These are phyloP conservation scores for Malthinus seriepunctatus DNA, from an alignment of 2,888 invertebrate species.

Conservation along the genomic window DNA sequence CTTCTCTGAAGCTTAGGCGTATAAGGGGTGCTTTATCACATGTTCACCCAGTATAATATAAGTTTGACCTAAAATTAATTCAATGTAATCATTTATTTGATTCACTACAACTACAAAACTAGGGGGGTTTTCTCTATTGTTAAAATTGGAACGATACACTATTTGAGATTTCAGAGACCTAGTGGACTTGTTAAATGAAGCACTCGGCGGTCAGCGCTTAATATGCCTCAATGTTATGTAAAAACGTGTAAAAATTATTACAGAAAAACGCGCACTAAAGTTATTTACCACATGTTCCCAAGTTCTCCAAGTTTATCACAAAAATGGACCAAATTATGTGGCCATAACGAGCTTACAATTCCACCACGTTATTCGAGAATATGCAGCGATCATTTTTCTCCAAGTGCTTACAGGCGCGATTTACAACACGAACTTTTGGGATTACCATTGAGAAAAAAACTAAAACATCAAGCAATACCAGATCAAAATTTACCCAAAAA, in stretches of 20 bases:
- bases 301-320: slow-evolving; percentile 53
- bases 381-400: slow-evolving; percentile 59
- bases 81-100: slow-evolving; percentile 1
- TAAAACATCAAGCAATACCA: slow-evolving; percentile 57
- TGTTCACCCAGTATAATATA: too few relatives aligned
- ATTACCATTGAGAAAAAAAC: slow-evolving; percentile 56
- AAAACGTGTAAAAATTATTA: slow-evolving; percentile 59
- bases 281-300: slow-evolving; percentile 61
- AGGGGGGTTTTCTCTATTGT: slow-evolving; percentile 2
- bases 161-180: background rate
- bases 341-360: slow-evolving; percentile 37
- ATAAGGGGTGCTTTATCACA: too few relatives aligned
- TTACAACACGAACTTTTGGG: slow-evolving; percentile 60
- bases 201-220: background rate
- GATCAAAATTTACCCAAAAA: slow-evolving; percentile 38
- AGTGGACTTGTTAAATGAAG: background rate
- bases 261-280: slow-evolving; percentile 55
- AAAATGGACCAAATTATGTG: slow-evolving; percentile 57
- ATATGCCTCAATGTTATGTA: slow-evolving; percentile 61
- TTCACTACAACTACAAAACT: background rate
- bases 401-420: slow-evolving; percentile 59
- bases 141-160: background rate
- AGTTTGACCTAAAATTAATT: background rate
- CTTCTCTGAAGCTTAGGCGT: too few relatives aligned
- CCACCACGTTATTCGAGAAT: slow-evolving; percentile 55